Evolutionary conservation across 2,888 invertebrate genomes (phyloP), one percentile per base, ranked within the genome.

Genomic region (Agelastica alni): DNA sequence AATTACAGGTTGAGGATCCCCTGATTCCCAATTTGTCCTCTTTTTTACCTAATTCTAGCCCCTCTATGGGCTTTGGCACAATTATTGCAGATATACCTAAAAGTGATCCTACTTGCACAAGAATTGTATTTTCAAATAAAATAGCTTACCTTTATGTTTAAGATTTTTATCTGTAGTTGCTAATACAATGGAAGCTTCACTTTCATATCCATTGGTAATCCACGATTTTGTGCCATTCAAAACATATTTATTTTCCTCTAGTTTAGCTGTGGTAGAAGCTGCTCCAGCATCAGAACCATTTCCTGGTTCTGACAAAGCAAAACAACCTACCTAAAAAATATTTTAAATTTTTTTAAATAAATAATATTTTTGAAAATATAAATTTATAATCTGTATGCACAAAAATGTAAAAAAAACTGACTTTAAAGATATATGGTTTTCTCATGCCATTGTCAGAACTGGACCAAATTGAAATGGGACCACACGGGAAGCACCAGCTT

Each of bases 201-300:
- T 87, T 75, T 97, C 96, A 72, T 83, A 91, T 0, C 87, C 96
- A 77, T 94, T 95, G 0, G 96, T 96, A 52, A 97, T 96, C 96
- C 96, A 97, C 4, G 91, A 86, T 77, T 95, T 95, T 2, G 94
- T 93, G 1, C 95, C 95, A 77, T 92, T 94, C 2, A 95, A 66
- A 12, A 86, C 70, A 81, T 87, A 96, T 54, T 82, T 80, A 65
- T 85, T 81, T 0, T 87, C 88, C n/a, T 81, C 79, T 4, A 81
- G 75, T 67, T 81, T 85, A 0, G 96, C 96, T 4, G 83, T 86
- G 0, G 96, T 96, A 0, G 93, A 90, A 0, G 96, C 96, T n/a
- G 96, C 96, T 9, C 96, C 95, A 7, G 96, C 96, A 81, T 97
- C 97, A 48, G 94, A 94, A 0, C 96, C 96, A 77, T 96, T 96